Percentiles rank a stretch among this genome's conserved stretches.
Evolutionary conservation across 2,113 vertebrate species (phyloP).

Genomic region (Grallaria varia): DNA sequence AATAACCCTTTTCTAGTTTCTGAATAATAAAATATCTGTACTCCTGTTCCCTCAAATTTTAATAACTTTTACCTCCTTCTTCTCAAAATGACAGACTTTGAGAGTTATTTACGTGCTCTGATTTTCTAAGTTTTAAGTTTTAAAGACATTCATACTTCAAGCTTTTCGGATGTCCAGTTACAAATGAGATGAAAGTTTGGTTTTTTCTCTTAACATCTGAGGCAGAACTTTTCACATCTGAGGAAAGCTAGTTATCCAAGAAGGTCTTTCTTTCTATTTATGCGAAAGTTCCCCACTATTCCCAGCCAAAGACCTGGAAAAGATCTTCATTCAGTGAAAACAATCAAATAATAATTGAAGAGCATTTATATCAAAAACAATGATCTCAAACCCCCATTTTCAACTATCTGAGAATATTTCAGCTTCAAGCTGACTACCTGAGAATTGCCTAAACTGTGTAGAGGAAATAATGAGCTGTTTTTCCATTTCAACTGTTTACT

Average conservation of each 20-base stretch:
- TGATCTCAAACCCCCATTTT: background rate
- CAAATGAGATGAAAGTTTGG: background rate
- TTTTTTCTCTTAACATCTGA: background rate
- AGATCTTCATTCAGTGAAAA: background rate
- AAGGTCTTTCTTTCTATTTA: background rate
- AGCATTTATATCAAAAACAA: background rate
- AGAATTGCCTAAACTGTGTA: background rate
- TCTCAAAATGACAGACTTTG: background rate
- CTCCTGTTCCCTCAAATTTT: background rate
- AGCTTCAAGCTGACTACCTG: background rate
- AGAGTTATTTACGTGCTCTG: background rate
- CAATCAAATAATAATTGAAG: background rate
- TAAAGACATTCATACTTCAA: background rate
- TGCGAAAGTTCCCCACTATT: background rate
- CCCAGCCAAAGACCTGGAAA: background rate
- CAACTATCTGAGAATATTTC: background rate
- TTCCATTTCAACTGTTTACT: background rate
- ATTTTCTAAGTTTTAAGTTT: background rate
- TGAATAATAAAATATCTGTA: background rate
- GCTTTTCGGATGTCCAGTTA: background rate
- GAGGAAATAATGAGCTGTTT: background rate
- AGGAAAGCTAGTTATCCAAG: background rate
- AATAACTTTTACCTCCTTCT: background rate
- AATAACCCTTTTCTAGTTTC: background rate
- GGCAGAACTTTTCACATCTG: background rate